Evolutionary conservation across 2,888 invertebrate species (phyloP).

Genomic region (Diaphora mendica): DNA sequence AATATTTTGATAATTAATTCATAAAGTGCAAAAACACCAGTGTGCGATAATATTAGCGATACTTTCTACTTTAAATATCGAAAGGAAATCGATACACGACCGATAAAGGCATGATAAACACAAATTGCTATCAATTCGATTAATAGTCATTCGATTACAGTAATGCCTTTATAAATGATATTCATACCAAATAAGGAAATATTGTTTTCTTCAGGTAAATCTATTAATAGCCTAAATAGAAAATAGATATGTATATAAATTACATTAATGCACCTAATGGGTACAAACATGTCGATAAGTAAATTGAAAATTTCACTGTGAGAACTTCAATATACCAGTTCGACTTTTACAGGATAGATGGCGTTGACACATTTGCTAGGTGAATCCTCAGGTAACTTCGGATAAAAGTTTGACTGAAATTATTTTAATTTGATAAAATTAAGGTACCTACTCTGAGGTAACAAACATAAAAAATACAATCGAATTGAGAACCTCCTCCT

Average conservation of each 20-base stretch:
- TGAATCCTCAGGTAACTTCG: too few species aligned
- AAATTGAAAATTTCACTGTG: background rate
- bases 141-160: background rate
- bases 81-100: background rate
- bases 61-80: background rate
- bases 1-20: background rate
- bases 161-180: background rate
- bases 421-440: too few species aligned
- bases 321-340: background rate
- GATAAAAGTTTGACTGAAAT: too few species aligned
- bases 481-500: too few species aligned
- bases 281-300: background rate
- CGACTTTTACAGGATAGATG: background rate
- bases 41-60: background rate
- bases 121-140: background rate
- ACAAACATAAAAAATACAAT: too few species aligned
- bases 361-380: background rate
- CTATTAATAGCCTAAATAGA: too few species aligned
- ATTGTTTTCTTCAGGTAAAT: background rate
- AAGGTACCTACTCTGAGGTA: too few species aligned
- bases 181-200: background rate
- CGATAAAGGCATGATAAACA: background rate
- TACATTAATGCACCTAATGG: too few species aligned
- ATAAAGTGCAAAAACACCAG: background rate
- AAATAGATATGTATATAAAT: too few species aligned